Evolutionary conservation across 2,888 invertebrate species (phyloP).

Genomic region (Pyrgus malvae): DNA sequence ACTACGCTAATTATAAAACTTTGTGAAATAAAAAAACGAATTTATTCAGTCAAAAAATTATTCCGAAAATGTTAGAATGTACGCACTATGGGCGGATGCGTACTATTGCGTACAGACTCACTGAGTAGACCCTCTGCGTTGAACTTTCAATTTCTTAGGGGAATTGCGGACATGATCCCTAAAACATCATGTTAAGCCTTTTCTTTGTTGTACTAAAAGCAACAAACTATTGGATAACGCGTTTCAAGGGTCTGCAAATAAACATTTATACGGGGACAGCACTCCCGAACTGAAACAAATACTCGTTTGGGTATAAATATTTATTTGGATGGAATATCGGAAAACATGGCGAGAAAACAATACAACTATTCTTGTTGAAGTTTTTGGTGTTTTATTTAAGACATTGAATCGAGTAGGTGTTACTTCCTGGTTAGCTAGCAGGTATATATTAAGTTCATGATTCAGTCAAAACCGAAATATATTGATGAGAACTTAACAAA

Average conservation of each 20-base stretch:
- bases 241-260: slow-evolving; percentile 13
- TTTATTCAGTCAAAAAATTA: too few relatives aligned
- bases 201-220: background rate
- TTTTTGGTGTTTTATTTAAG: slow-evolving; percentile 1
- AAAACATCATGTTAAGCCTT: background rate
- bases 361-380: background rate
- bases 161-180: background rate
- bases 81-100: too few relatives aligned
- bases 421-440: too few relatives aligned
- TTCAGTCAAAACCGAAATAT: too few relatives aligned
- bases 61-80: too few relatives aligned
- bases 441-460: too few relatives aligned
- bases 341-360: slow-evolving; percentile 17
- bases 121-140: too few relatives aligned
- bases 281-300: slow-evolving; percentile 16
- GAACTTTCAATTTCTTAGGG: too few relatives aligned
- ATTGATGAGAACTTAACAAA: too few relatives aligned
- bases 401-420: background rate
- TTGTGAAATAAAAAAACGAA: too few relatives aligned
- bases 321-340: slow-evolving; percentile 14
- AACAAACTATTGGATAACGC: slow-evolving; percentile 11
- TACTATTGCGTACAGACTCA: too few relatives aligned
- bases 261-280: slow-evolving; percentile 15
- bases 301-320: slow-evolving; percentile 20
- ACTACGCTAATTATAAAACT: too few relatives aligned